Evolutionary conservation across 2,797 vertebrate species (phyloP), one percentile per base, ranked within the genome.

Genomic region (Pseudochaenichthys georgianus): DNA sequence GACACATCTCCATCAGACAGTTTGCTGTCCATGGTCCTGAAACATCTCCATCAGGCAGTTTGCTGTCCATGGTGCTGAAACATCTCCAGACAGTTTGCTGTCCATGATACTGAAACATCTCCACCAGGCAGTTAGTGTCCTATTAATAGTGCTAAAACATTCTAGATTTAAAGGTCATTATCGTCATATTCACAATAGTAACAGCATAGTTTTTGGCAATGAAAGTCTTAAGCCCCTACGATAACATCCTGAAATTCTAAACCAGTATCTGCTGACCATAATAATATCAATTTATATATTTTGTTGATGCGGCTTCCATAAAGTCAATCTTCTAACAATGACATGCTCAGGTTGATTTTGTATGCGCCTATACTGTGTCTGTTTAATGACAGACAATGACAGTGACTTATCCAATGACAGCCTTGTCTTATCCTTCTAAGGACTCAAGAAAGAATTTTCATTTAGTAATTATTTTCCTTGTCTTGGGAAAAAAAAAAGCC

Each of bases 401-500:
- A 73, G 48, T 7, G 34, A 38, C 34, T 38, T 38, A 59, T 31
- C 1, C 12, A 9, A 4, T 19, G 66, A 67, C 16, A 73, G 51
- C 58, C 9, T 50, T 47, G 13, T 77, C 46, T 16, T n/a, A 38
- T 46, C 31, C 34, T 16, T 34, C 19, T 66, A 46, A 70, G 3
- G 8, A 21, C 16, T 70, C 9, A 74, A 15, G 9, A 43, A 34
- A 8, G 21, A 28, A 12, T 50, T 60, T 42, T 42, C 6, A 51
- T 50, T 57, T 75, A 28, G 13, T 4, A 51, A 50, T 57, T 75
- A 21, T 62, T 67, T 65, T 69, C 28, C 7, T 41, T 17, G 64
- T 65, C 75, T 54, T 68, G 48, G n/a, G 2, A 2, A 63, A 62
- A 73, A 62, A 73, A 77, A 83, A 75, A 38, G 8, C 34, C 8